phyloP scores from a whole-genome alignment of 2,888 invertebrate species.

The Andrena hattorfiana region DNA sequence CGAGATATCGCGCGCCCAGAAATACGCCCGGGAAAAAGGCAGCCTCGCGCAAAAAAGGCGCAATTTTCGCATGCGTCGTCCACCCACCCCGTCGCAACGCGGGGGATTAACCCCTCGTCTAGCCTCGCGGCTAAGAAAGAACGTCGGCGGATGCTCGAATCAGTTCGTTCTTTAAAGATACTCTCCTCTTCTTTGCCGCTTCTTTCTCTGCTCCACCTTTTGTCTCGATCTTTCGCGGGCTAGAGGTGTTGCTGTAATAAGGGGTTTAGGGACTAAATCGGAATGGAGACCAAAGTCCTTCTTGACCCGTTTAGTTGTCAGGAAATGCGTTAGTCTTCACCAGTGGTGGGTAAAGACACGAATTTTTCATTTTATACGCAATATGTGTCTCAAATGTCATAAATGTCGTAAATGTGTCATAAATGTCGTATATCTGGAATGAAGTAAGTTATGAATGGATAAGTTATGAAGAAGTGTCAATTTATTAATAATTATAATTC shows the following conservation, averaged over 20 bases:
- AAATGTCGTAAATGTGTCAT: too few relatives aligned
- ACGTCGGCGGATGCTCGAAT: slow-evolving; percentile 20
- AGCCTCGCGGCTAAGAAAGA: slow-evolving; percentile 52
- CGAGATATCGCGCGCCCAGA: slow-evolving; percentile 69
- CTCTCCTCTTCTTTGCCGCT: neutral
- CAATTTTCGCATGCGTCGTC: slow-evolving; percentile 71
- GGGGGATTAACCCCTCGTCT: slow-evolving; percentile 61
- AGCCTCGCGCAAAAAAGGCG: slow-evolving; percentile 63
- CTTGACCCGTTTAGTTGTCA: too few relatives aligned
- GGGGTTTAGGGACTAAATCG: neutral
- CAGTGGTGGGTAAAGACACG: too few relatives aligned
- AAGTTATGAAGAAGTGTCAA: too few relatives aligned
- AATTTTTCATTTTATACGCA: too few relatives aligned
- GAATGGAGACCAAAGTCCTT: too few relatives aligned
- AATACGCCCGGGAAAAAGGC: slow-evolving; percentile 66
- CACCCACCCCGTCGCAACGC: slow-evolving; percentile 19
- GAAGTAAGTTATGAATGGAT: too few relatives aligned
- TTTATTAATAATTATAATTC: too few relatives aligned
- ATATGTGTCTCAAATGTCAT: too few relatives aligned
- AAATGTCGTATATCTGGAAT: too few relatives aligned
- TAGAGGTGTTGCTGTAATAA: neutral
- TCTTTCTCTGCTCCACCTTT: neutral
- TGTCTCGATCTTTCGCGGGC: neutral
- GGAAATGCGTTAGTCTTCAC: too few relatives aligned
- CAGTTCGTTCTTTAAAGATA: neutral